Evolutionary conservation across 2,113 vertebrate genomes (phyloP).

Genomic region (Macroglossus sobrinus): DNA sequence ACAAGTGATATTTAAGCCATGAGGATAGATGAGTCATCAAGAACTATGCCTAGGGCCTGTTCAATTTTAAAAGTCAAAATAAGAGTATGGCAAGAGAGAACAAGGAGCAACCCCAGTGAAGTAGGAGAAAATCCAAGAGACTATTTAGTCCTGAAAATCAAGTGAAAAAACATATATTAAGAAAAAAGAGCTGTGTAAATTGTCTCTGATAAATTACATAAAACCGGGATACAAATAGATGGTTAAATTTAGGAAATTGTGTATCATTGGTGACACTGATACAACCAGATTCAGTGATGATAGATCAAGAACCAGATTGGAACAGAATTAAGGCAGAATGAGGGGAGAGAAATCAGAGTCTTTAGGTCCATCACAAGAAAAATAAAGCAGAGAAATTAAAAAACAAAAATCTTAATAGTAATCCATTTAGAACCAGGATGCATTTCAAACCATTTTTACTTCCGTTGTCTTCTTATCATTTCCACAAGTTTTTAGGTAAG

Average conservation of each 20-base stretch:
- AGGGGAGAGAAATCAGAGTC: not conserved
- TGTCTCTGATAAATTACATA: not conserved
- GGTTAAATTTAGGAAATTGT: not conserved
- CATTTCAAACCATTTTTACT: not conserved
- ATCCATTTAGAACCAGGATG: not conserved
- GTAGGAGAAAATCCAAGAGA: not conserved
- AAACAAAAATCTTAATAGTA: not conserved
- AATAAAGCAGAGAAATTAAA: not conserved
- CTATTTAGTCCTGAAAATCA: not conserved
- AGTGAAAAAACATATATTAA: not conserved
- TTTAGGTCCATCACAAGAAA: not conserved
- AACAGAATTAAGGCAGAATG: not conserved
- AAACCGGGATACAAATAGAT: not conserved
- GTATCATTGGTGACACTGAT: not conserved
- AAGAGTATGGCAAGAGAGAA: not conserved
- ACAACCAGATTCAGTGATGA: not conserved
- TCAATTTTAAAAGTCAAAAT: not conserved
- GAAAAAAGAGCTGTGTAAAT: not conserved
- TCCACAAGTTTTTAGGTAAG: not conserved
- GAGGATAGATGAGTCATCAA: not conserved
- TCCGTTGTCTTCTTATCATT: not conserved
- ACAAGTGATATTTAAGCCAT: not conserved
- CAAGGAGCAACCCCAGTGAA: not conserved
- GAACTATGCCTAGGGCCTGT: not conserved
- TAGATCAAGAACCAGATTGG: not conserved